A percentile compares a stretch with the other conserved stretches of the same genome.
Conservation (phyloP, 2,888 invertebrate genomes). For the Xestoiulus laeticollis region DNA sequence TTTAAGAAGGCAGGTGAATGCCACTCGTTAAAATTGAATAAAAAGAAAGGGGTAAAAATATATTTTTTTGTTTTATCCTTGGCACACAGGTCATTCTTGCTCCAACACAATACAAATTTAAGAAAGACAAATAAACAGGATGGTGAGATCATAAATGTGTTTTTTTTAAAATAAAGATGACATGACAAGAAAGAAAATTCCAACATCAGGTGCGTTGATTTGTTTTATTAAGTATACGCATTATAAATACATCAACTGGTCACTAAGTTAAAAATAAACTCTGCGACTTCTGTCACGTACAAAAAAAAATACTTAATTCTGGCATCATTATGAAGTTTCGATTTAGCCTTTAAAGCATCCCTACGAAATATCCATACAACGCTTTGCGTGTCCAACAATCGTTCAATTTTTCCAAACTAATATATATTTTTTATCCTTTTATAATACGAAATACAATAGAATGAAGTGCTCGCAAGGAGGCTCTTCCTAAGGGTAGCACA, state of each 20-base stretch:
- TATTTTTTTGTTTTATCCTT: background rate
- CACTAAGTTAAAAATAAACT: background rate
- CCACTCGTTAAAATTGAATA: no score
- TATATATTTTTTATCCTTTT: background rate
- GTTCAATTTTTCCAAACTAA: background rate
- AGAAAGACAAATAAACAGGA: background rate
- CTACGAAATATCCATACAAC: background rate
- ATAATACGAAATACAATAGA: slow-evolving; percentile 12
- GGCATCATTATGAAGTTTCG: background rate
- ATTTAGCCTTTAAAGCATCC: background rate
- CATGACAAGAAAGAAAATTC: background rate
- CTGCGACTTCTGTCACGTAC: background rate
- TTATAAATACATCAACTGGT: slow-evolving; percentile 26
- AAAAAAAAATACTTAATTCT: background rate
- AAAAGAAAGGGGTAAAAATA: no score
- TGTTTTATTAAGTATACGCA: slow-evolving; percentile 19
- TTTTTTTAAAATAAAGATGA: background rate
- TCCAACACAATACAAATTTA: background rate
- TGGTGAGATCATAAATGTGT: no score
- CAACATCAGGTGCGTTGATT: background rate
- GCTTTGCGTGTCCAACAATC: slow-evolving; percentile 7
- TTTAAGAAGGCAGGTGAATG: no score
- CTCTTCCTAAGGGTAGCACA: background rate
- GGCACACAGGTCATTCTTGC: background rate
- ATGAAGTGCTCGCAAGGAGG: slow-evolving; percentile 8